A percentile compares a stretch with the other conserved stretches of the same genome.
phyloP scores from a whole-genome alignment of 2,113 vertebrate species.

The Crotophaga sulcirostris region DNA sequence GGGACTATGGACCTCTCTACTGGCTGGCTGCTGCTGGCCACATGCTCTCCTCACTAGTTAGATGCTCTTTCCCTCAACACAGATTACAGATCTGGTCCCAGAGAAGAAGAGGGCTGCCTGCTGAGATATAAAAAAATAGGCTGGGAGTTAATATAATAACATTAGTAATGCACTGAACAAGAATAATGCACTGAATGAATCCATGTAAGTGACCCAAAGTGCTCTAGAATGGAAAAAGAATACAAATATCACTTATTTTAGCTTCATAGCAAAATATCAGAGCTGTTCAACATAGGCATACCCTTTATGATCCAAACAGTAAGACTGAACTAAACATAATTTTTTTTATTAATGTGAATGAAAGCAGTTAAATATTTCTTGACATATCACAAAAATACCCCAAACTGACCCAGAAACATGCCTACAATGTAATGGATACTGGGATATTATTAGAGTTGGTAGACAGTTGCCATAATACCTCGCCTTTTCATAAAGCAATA shows the following conservation, averaged over 20 bases:
- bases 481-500: background rate
- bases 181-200: background rate
- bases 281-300: background rate
- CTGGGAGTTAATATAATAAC: background rate
- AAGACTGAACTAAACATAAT: background rate
- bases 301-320: background rate
- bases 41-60: background rate
- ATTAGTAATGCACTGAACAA: background rate
- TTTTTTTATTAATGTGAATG: background rate
- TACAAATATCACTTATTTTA: background rate
- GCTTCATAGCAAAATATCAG: background rate
- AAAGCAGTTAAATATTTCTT: background rate
- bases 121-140: background rate
- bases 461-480: background rate
- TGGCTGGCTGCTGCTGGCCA: background rate
- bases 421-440: background rate
- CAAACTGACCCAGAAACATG: background rate
- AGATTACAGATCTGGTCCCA: background rate
- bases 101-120: background rate
- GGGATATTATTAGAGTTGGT: background rate
- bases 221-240: background rate
- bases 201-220: background rate
- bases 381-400: background rate
- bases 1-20: background rate
- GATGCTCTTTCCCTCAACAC: background rate